Base-by-base conservation (phyloP, 2,797 vertebrate genomes). In the Oreonectes daqikongensis region DNA sequence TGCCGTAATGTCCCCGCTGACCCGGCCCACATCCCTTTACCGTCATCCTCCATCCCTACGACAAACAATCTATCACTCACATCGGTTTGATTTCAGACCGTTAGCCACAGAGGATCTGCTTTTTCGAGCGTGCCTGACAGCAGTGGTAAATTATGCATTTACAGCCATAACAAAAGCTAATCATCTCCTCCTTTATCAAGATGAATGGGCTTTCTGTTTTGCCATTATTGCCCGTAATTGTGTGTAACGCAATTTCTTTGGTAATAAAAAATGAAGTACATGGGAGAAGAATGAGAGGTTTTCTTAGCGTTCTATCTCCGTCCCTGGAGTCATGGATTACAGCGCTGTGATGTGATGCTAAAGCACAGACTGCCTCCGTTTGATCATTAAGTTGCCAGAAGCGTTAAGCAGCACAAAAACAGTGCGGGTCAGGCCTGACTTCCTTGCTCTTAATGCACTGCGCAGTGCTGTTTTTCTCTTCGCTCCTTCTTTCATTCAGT, bases 351-450 rank as follows among this genome's bases (percentile, higher is more conserved):
- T 69, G 66, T 76, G 46, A 65, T 75, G 72, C 67, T 70, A 11
- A 28, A 87, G 83, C 84, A 79, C 85, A 81, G 81, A 86, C 86
- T 89, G 86, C 84, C 84, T 65, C 79, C 87, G 88, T 88, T 90
- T 90, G 86, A 89, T 89, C 88, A 83, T 86, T 81, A 83, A 77
- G 76, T 85, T 87, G 87, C 89, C 86, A 79, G 78, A 55, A 89
- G 84, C 73, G 14, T 83, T 81, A 73, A 87, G 84, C 80, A 81
- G 83, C 85, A 86, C 72, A 86, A 85, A 88, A 90, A 80, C 73
- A 68, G 30, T 11, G 44, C 48, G 63, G 78, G 72, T 75, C 78
- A 79, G 72, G 72, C 57, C 30, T 68, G 78, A 46, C 72, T 79
- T 80, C 69, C 59, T 70, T 30, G 75, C 86, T 76, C 63, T 70